A percentile compares a stretch with the other conserved stretches of the same genome.
Conservation (phyloP, 2,113 vertebrate species). For the Cynoglossus semilaevis region DNA sequence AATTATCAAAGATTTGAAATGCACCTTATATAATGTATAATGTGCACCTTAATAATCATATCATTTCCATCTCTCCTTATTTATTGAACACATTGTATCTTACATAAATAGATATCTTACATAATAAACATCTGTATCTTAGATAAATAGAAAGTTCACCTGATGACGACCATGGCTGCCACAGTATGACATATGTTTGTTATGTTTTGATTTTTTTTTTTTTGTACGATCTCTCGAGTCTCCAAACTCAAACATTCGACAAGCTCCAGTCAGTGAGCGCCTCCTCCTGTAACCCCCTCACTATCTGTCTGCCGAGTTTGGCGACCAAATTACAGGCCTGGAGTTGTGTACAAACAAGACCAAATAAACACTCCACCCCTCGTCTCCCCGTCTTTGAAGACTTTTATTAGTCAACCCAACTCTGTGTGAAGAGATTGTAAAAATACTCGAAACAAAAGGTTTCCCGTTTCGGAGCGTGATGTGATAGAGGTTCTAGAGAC, state of each 20-base stretch:
- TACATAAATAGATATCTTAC: no score
- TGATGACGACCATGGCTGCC: no score
- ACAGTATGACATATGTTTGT: constrained; percentile 19
- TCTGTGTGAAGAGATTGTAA: constrained; percentile 11
- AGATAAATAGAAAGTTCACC: no score
- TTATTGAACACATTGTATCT: no score
- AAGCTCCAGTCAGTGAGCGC: constrained; percentile 5
- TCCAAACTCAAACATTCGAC: neutral
- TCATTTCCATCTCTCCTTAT: no score
- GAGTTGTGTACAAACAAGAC: constrained; percentile 1
- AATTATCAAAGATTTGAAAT: no score
- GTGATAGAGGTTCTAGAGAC: constrained; percentile 9
- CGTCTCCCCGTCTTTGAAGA: constrained; percentile 8
- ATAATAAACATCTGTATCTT: no score
- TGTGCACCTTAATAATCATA: no score
- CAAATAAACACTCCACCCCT: constrained; percentile 19
- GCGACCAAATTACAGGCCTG: constrained; percentile 10
- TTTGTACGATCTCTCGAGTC: neutral
- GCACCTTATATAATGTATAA: no score
- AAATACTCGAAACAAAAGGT: constrained; percentile 8
- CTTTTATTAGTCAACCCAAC: constrained; percentile 6
- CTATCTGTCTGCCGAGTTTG: constrained; percentile 20
- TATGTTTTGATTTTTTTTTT: constrained; percentile 10
- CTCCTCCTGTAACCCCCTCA: constrained; percentile 10
- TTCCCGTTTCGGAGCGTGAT: constrained; percentile 24